Base-by-base conservation (phyloP, 2,797 vertebrate genomes). In the Melanotaenia nigrans region DNA sequence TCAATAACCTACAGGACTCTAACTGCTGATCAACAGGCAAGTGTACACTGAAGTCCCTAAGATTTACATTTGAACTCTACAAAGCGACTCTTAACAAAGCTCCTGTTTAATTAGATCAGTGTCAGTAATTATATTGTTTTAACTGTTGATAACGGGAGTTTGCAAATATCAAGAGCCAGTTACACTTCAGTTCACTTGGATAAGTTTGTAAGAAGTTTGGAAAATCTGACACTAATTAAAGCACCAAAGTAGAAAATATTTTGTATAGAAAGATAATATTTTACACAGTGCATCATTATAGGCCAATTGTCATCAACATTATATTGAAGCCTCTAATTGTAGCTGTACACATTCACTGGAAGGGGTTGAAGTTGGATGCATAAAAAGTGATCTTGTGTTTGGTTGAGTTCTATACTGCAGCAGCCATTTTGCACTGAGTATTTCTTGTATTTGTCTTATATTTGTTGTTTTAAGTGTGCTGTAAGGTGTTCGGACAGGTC, bases 361-460 rank as follows among this genome's bases (percentile, higher is more conserved):
- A 45, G 18, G 2, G n/a, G 42, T 32, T 18, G 35, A 55, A 16
- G 2, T 32, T 30, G 24, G 20, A 58, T 65, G 13, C 18, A 24
- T n/a, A 1, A 42, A 45, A 2, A 24, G 8, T 1, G 2, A 24
- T 65, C 22, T 67, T 36, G 24, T 1, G 10, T 74, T 36, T 38
- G 22, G 35, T 38, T 65, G 42, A 68, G 33, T 6, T 11, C 60
- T 13, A 5, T 38, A 25, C 22, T 33, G 60, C 35, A 60, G 74
- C 11, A 59, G 70, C 67, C 61, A 59, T 75, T 81, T 84, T 85
- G 64, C 82, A 86, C 72, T 28, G 54, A 76, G 16, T 38, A 14
- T 72, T 72, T 65, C 25, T 67, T 66, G 68, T 63, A 40, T 79
- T 58, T 65, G 45, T 83, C 54, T 56, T 22, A 3, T 58, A 1